phyloP scores from a whole-genome alignment of 2,113 vertebrate species.

The Carassius gibelio region DNA sequence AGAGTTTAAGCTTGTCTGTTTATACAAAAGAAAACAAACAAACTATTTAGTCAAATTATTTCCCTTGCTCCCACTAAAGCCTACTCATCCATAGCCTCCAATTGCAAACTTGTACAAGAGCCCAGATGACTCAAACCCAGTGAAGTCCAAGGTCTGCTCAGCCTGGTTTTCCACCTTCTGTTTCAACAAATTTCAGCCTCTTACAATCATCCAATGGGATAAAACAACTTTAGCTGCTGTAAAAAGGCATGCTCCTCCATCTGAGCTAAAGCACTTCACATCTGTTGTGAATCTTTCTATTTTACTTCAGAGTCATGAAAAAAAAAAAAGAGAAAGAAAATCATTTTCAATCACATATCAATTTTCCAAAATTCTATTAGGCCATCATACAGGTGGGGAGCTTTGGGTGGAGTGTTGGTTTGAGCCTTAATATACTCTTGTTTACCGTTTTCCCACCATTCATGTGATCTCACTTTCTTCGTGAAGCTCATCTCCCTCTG shows the following conservation, averaged over 20 bases:
- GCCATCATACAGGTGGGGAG: not conserved
- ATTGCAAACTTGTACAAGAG: not conserved
- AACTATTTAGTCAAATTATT: not conserved
- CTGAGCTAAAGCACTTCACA: constrained; percentile 14
- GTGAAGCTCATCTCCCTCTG: not conserved
- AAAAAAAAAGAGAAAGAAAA: not conserved
- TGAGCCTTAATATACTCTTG: not conserved
- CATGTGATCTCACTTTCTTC: not conserved
- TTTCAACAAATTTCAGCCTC: not conserved
- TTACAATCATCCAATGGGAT: not conserved
- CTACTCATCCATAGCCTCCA: not conserved
- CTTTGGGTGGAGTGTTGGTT: not conserved
- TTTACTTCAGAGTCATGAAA: not conserved
- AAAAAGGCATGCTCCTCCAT: constrained; percentile 19
- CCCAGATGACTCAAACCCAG: not conserved
- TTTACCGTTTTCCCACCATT: not conserved
- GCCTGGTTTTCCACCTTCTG: constrained; percentile 13
- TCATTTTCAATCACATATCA: not conserved
- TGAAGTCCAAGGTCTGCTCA: not conserved
- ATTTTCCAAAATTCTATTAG: not conserved
- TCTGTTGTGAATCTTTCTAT: not conserved
- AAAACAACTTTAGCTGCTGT: not conserved
- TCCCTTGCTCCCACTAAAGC: not conserved
- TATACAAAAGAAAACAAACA: not conserved
- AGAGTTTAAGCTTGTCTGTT: not conserved